Evolutionary conservation across 1,140 invertebrate species (phyloP).

Genomic region (Lerema accius): DNA sequence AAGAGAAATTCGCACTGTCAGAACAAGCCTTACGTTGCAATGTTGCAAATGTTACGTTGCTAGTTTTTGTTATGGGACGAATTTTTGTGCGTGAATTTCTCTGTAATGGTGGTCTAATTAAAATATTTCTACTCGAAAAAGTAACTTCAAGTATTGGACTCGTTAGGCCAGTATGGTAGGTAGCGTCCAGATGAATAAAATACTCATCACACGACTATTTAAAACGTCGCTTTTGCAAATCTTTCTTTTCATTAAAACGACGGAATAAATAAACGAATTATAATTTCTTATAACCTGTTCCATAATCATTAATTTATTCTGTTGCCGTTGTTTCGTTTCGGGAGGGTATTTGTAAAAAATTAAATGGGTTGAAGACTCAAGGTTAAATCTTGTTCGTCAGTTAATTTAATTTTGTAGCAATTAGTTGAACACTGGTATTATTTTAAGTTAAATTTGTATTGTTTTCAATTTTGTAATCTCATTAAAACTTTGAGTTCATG

Average conservation of each 20-base stretch:
- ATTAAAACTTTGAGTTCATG: too few species aligned
- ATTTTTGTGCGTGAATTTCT: slow-evolving; percentile 31
- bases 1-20: background rate
- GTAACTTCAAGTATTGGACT: slow-evolving; percentile 17
- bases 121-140: slow-evolving; percentile 29
- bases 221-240: background rate
- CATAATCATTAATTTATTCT: background rate
- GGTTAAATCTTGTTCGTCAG: too few species aligned
- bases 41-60: slow-evolving; percentile 23
- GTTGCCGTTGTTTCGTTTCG: background rate
- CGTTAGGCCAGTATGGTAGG: slow-evolving; percentile 26
- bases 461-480: too few species aligned
- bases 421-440: too few species aligned
- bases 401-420: too few species aligned
- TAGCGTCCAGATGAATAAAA: slow-evolving; percentile 9
- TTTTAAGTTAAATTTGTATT: too few species aligned
- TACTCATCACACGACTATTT: slow-evolving; percentile 9
- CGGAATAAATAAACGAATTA: too few species aligned
- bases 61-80: slow-evolving; percentile 21
- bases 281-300: background rate
- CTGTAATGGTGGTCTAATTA: slow-evolving; percentile 28
- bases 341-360: background rate
- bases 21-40: slow-evolving; percentile 2
- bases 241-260: background rate
- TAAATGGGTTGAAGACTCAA: too few species aligned